Percentiles rank a stretch among this genome's conserved stretches.
phyloP scores from a whole-genome alignment of 2,888 invertebrate genomes.

The Drosophila anomalipes region DNA sequence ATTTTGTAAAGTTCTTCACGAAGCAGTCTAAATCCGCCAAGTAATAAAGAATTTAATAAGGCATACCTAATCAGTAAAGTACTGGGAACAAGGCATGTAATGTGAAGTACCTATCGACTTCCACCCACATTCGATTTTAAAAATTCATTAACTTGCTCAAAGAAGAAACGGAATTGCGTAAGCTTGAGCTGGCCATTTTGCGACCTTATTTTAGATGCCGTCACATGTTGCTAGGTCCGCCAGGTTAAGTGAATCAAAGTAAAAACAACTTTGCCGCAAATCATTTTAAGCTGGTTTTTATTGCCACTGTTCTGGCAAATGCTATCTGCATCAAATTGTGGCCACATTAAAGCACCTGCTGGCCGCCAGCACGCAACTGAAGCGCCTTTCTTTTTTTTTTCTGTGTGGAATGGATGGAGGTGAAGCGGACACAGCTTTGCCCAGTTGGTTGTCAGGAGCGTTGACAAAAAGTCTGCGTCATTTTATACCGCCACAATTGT shows the following conservation, averaged over 20 bases:
- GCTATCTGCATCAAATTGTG: slow-evolving; percentile 34
- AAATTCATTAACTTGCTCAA: neutral
- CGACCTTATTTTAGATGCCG: neutral
- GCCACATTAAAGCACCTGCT: slow-evolving; percentile 51
- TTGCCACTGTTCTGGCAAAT: slow-evolving; percentile 18
- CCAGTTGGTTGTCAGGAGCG: slow-evolving; percentile 45
- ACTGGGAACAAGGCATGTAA: neutral
- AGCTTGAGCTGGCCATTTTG: neutral
- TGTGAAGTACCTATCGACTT: neutral
- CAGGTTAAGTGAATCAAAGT: slow-evolving; percentile 51
- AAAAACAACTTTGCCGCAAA: slow-evolving; percentile 49
- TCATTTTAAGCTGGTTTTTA: slow-evolving; percentile 61
- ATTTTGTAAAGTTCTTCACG: neutral
- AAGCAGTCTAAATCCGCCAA: neutral
- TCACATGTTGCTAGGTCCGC: slow-evolving; percentile 4
- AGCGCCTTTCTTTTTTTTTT: neutral
- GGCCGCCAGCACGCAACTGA: slow-evolving; percentile 38
- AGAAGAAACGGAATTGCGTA: neutral
- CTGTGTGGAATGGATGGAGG: too few species aligned
- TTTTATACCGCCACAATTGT: slow-evolving; percentile 61
- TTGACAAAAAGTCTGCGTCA: slow-evolving; percentile 56
- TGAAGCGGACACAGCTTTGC: neutral
- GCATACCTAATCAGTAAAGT: neutral
- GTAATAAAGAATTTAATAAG: neutral
- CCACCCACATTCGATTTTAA: neutral